Base-by-base conservation (phyloP, 2,797 vertebrate species). In the Lacerta agilis region DNA sequence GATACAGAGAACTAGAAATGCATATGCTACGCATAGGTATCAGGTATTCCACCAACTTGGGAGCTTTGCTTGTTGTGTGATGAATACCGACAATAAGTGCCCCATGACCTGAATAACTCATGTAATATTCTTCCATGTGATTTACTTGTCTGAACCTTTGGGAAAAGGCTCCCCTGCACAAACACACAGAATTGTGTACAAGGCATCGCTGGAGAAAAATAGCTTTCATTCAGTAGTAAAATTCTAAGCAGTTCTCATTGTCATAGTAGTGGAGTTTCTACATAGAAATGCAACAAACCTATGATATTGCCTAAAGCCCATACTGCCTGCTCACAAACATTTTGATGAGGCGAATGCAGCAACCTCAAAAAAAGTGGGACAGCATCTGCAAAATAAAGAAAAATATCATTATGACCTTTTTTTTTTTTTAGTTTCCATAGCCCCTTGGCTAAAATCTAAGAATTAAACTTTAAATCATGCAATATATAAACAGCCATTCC, bases 241-340 rank as follows among this genome's bases (percentile, higher is more conserved):
- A 67, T 36, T 8, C 71, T 71, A 86, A 23, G 8, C 2, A 81
- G 0, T 9, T 91, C 64, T 83, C 38, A 83, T 38, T 72, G 43
- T 11, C 18, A 8, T 86, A 90, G 41, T 4, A 88, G 69, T 7
- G 8, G 13, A 5, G 7, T 29, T 64, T 17, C n/a, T 88, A 71
- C 23, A 88, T 1, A 8, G 49, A 73, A 91, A 25, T 69, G 18
- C 85, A 87, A 92, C 45, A 96, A 95, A 99, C 99, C 99, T 92
- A 99, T 99, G 95, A 99, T 99, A 97, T 99, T 99, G 83, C 99
- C 99, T 94, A 99, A 94, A 88, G 99, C 99, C 99, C 99, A 99
- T 73, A 99, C 99, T 0, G 99, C 99, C 95, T 99, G 99, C 94
- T 99, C 99, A 89, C 99, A 99, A 93, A 99, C 99, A 89, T 99